Base-by-base conservation (phyloP, 1,140 invertebrate genomes). In the Melanaphis sacchari region DNA sequence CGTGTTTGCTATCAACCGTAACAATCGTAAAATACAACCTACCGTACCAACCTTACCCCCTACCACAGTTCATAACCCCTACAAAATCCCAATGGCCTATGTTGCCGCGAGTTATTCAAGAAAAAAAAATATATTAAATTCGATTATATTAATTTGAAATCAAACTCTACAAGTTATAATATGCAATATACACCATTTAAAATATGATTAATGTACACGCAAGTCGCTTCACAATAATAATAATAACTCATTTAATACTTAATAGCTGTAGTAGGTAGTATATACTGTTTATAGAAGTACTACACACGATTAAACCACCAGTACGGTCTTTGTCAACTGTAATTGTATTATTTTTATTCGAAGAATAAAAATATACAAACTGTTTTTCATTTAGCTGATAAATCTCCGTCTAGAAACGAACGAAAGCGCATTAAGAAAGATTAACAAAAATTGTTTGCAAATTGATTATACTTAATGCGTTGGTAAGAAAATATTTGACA, bases 131-230 rank as follows among this genome's bases (percentile, higher is more conserved):
- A n/a, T n/a, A n/a, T n/a, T n/a, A n/a, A 90, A 90, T 52, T 52
- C 49, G 36, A 90, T 59, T 36, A 38, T 41, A 54, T 66, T 90
- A 38, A 24, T 40, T 52, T 66, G 26, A 59, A 90, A 90, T 90
- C n/a, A 54, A 59, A 59, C 52, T 40, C 49, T 59, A 90, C 49
- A 36, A 52, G 41, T 88, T 46, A 76, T 76, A 76, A 76, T 76
- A 76, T n/a, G 31, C 31, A 76, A 76, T n/a, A n/a, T 76, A n/a
- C n/a, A 76, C 4, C n/a, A 76, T 76, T 76, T 76, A 76, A 76
- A 76, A 76, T 76, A 76, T 76, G 59, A 76, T 76, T 76, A 76
- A n/a, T 76, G 59, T 36, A n/a, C 59, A 66, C 59, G 59, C 59
- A 49, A 49, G 46, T 49, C 46, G 46, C 46, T 18, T n/a, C 59